Percentiles rank a stretch among this genome's conserved stretches.
These are phyloP conservation scores for Hucho hucho DNA, from an alignment of 2,113 vertebrate genomes.

Conservation along the genomic window DNA sequence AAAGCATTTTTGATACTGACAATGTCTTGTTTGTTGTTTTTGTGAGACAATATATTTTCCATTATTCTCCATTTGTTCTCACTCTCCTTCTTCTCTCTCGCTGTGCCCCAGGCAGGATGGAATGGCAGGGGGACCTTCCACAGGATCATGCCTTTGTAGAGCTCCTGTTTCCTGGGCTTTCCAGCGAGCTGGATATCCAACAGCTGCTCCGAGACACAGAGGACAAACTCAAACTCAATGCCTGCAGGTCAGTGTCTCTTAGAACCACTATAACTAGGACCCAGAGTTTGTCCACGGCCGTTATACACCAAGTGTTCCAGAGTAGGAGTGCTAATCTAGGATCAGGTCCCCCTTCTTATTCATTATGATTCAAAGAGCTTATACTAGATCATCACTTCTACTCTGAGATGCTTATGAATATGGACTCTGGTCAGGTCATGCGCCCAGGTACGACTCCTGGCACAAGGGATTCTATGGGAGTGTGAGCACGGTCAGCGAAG, in stretches of 20 bases:
- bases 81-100: slow-evolving; percentile 13
- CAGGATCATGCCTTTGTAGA: slow-evolving; percentile 82
- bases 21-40: background rate
- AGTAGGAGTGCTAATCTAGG: too few species aligned
- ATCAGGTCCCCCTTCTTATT: too few species aligned
- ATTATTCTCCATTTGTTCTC: background rate
- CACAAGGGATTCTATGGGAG: slow-evolving; percentile 13
- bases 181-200: slow-evolving; percentile 82
- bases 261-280: too few species aligned
- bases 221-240: slow-evolving; percentile 87
- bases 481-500: too few species aligned
- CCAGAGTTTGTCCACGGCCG: slow-evolving; percentile 42
- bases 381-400: too few species aligned
- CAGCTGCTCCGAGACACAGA: slow-evolving; percentile 86
- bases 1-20: background rate
- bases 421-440: too few species aligned
- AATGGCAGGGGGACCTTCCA: slow-evolving; percentile 80
- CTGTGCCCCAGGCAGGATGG: slow-evolving; percentile 74
- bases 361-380: too few species aligned
- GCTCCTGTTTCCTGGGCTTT: slow-evolving; percentile 76
- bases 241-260: slow-evolving; percentile 78
- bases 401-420: too few species aligned
- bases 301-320: too few species aligned
- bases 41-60: slow-evolving; percentile 18
- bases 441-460: too few species aligned